These are phyloP conservation scores for Tupiocoris notatus DNA, from an alignment of 2,888 invertebrate species.

Conservation along the genomic window DNA sequence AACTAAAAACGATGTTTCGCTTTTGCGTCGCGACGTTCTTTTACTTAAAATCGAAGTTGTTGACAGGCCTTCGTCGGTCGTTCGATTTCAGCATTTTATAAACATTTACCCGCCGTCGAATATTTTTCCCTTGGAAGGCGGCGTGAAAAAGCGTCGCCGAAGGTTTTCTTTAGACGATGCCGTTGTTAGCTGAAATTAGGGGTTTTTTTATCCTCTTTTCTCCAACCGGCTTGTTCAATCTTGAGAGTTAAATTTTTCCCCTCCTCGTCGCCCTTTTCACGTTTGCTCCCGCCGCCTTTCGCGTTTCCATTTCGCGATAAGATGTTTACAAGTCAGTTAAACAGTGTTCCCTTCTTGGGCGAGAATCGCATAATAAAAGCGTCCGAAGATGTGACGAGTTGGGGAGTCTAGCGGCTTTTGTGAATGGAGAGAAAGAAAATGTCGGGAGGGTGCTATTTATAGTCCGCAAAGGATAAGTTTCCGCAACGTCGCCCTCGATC, in stretches of 20 bases:
- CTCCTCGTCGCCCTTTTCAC: background rate
- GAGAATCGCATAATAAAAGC: background rate
- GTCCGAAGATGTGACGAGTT: background rate
- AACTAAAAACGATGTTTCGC: no score
- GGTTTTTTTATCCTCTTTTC: background rate
- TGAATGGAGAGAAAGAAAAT: background rate
- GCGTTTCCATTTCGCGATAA: background rate
- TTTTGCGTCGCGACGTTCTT: no score
- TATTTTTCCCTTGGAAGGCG: background rate
- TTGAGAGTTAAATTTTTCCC: background rate
- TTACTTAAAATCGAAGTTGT: no score
- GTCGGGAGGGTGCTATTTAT: background rate
- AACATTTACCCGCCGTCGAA: background rate
- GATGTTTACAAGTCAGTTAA: background rate
- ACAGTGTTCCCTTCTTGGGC: background rate
- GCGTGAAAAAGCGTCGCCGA: background rate
- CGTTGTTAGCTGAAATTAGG: background rate
- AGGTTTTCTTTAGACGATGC: background rate
- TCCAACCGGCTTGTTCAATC: background rate
- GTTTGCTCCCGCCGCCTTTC: background rate
- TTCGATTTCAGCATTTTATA: background rate
- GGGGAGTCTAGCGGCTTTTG: background rate
- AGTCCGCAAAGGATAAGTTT: background rate
- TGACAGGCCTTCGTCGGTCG: no score
- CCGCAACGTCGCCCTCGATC: background rate